Percentiles rank a stretch among this genome's conserved stretches.
Evolutionary conservation across 2,113 vertebrate species (phyloP).

Genomic region (Atrichornis clamosus): DNA sequence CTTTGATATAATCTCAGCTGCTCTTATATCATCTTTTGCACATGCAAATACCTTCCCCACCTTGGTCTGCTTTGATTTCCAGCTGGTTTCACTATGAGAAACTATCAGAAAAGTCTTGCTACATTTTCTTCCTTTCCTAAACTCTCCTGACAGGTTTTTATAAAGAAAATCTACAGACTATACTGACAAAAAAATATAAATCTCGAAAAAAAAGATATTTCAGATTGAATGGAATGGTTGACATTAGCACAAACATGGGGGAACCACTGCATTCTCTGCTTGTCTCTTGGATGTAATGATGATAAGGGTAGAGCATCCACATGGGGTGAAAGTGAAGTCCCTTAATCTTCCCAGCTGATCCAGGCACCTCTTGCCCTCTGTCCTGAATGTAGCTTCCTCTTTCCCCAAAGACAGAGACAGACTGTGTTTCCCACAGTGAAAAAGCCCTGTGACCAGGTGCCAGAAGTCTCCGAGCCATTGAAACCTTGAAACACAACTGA

Average conservation of each 20-base stretch:
- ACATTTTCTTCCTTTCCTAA: background rate
- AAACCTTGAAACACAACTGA: background rate
- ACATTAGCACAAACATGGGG: background rate
- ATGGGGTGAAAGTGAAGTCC: background rate
- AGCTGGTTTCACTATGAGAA: background rate
- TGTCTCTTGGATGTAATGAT: background rate
- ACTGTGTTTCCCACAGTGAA: background rate
- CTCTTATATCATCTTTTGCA: background rate
- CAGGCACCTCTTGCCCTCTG: background rate
- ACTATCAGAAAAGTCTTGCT: background rate
- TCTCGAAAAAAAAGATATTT: background rate
- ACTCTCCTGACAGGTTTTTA: background rate
- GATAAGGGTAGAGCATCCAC: background rate
- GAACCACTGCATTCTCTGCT: background rate
- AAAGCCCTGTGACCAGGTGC: rapidly evolving
- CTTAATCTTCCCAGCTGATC: background rate
- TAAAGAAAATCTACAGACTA: background rate
- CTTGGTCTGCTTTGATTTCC: background rate
- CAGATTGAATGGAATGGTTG: background rate
- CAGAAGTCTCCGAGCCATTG: background rate
- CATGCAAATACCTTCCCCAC: background rate
- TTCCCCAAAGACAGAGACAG: background rate
- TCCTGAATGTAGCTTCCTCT: background rate
- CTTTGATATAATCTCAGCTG: conserved; percentile 21
- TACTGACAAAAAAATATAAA: background rate